phyloP scores from a whole-genome alignment of 2,113 vertebrate species.

The Ranitomeya imitator region DNA sequence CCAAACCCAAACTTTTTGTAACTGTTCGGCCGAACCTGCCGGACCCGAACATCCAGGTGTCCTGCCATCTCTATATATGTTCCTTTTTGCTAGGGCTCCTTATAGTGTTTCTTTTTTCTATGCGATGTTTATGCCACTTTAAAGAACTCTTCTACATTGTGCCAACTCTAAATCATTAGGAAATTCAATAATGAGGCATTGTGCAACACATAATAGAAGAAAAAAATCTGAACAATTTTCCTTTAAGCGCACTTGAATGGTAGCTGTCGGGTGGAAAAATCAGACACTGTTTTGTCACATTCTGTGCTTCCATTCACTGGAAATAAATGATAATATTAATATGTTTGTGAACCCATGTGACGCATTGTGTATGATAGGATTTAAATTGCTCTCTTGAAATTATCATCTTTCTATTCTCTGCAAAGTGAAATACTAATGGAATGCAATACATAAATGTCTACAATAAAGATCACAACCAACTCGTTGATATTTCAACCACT shows the following conservation, averaged over 20 bases:
- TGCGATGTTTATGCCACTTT: neutral
- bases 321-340: conserved; percentile 26
- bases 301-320: neutral
- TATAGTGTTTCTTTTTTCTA: neutral
- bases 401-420: conserved; percentile 21
- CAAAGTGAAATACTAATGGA: conserved; percentile 27
- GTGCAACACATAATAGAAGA: neutral
- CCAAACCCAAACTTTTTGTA: no score
- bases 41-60: no score
- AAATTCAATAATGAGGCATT: neutral
- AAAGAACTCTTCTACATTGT: neutral
- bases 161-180: neutral
- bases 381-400: conserved; percentile 36
- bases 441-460: conserved; percentile 44
- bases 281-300: neutral
- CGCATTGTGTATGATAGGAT: conserved; percentile 34
- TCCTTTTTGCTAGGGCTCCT: no score
- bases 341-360: conserved; percentile 26
- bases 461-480: conserved; percentile 34
- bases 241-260: neutral
- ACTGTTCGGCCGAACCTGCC: no score
- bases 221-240: neutral
- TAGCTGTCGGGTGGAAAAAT: neutral
- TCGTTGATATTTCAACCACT: neutral
- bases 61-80: no score